phyloP scores from a whole-genome alignment of 2,888 invertebrate species.

The Tuberolachnus salignus region DNA sequence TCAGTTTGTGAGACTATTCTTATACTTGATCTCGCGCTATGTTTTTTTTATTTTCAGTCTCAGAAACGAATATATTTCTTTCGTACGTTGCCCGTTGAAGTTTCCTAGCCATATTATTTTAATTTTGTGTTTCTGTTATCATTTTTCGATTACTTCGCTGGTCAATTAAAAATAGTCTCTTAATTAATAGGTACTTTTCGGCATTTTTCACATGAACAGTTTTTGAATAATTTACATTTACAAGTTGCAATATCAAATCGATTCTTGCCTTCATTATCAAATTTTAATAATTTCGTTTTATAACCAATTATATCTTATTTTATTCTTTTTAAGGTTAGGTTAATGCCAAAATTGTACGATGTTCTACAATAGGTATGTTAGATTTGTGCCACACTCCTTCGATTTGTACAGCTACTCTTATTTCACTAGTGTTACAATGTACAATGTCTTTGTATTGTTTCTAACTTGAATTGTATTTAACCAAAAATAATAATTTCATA shows the following conservation, averaged over 20 bases:
- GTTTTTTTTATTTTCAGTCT: no score
- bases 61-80: background rate
- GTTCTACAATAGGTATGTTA: background rate
- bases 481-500: background rate
- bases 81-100: background rate
- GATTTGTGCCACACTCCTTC: background rate
- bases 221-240: background rate
- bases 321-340: background rate
- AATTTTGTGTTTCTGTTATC: background rate
- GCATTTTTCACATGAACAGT: background rate
- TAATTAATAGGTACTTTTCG: background rate
- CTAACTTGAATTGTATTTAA: background rate
- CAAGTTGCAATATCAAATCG: conserved; percentile 2
- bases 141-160: background rate
- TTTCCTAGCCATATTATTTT: background rate
- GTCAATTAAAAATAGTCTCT: background rate
- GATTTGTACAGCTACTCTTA: background rate
- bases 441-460: background rate
- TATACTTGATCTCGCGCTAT: background rate
- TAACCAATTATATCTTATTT: background rate
- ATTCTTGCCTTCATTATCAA: background rate
- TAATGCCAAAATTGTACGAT: conserved; percentile 3
- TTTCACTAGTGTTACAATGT: conserved; percentile 2
- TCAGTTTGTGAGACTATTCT: background rate
- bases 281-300: background rate